phyloP scores from a whole-genome alignment of 2,888 invertebrate genomes.

The Cantharis rufa region DNA sequence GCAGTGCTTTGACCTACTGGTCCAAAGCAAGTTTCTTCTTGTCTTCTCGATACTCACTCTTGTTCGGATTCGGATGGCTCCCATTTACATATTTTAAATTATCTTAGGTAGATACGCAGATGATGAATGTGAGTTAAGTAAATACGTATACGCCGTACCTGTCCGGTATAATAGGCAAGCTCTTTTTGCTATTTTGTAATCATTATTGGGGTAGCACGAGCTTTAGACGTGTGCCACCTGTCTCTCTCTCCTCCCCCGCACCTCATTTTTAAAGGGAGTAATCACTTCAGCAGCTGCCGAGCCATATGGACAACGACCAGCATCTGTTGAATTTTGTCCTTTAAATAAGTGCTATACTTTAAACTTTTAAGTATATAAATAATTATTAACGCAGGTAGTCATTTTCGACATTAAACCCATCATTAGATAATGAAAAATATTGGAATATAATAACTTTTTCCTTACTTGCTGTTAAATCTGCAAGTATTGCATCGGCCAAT shows the following conservation, averaged over 20 bases:
- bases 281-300: slow-evolving; percentile 36
- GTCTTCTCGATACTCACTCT: background rate
- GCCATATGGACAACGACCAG: slow-evolving; percentile 37
- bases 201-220: slow-evolving; percentile 28
- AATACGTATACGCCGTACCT: background rate
- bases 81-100: background rate
- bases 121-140: background rate
- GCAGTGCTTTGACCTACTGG: slow-evolving; percentile 19
- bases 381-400: slow-evolving; percentile 20
- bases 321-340: slow-evolving; percentile 31
- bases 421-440: slow-evolving; percentile 2
- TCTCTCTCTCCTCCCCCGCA: slow-evolving; percentile 27
- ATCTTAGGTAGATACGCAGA: background rate
- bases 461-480: background rate
- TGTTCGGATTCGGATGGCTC: slow-evolving; percentile 9
- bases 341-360: slow-evolving; percentile 22
- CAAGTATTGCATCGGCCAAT: background rate
- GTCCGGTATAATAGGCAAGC: background rate
- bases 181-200: slow-evolving; percentile 8
- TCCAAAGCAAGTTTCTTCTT: slow-evolving; percentile 16
- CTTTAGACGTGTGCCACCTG: slow-evolving; percentile 35
- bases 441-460: background rate
- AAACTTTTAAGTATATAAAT: slow-evolving; percentile 16
- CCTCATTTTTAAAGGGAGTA: slow-evolving; percentile 24
- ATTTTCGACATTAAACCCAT: slow-evolving; percentile 3